Evolutionary conservation across 2,888 invertebrate species (phyloP), one percentile per base, ranked within the genome.

Genomic region (Rhagonycha lutea): DNA sequence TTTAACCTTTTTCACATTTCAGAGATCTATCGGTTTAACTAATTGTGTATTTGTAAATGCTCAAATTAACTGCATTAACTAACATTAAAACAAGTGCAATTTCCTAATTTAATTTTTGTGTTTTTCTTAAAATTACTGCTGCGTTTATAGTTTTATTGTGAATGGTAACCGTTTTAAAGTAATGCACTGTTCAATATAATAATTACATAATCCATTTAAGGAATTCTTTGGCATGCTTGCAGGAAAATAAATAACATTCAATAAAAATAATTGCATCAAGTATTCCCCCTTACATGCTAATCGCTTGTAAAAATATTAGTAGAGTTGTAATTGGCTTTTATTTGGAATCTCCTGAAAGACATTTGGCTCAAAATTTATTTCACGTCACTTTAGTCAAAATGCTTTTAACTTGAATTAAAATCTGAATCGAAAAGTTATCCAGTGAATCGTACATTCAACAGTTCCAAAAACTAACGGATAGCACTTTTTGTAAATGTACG

Each of bases 241-340:
- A 78, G 71, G 77, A 80, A 79, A 80, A 80, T 80, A 80, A 80
- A 80, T 80, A 78, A 73, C 78, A 72, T 78, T 79, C 78, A 78
- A 78, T 80, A 79, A 80, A 74, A 75, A 78, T 80, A 80, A 80
- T 80, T 79, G 79, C 79, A 80, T 80, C 79, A 80, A 77, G 76
- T 68, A 80, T 80, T 80, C 80, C 79, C 80, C 79, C 76, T 78
- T 76, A 77, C 78, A 76, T 76, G 79, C 78, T 81, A 81, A 81
- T 81, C 80, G 80, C 79, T 80, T 80, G 80, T 79, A 81, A 81
- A 81, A 80, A 80, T 80, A 80, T 81, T 80, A 73, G 80, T 73
- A 77, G 74, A 80, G 77, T 77, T 76, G 78, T 80, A 80, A 80
- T 80, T 80, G 80, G 78, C 80, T 79, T 79, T 79, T 76, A 79